A percentile compares a stretch with the other conserved stretches of the same genome.
Evolutionary conservation across 2,888 invertebrate genomes (phyloP).

Genomic region (Ceraclea dissimilis): DNA sequence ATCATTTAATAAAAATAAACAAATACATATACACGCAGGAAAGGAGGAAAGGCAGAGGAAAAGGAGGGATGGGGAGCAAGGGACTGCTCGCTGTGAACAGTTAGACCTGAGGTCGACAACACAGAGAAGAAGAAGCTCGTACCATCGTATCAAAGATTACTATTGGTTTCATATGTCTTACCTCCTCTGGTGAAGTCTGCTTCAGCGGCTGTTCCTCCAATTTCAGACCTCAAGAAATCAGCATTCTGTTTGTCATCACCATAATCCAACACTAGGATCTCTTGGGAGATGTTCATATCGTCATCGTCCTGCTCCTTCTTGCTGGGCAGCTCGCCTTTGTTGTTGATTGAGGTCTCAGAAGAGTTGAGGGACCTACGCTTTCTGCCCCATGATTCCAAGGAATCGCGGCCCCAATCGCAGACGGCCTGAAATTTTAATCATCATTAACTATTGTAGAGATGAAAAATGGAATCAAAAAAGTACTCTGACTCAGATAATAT

Average conservation of each 20-base stretch:
- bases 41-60: too few species aligned
- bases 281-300: slow-evolving; percentile 90
- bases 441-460: too few species aligned
- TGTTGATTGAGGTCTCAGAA: slow-evolving; percentile 32
- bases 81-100: too few species aligned
- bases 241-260: slow-evolving; percentile 80
- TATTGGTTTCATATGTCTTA: too few species aligned
- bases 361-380: slow-evolving; percentile 63
- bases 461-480: slow-evolving; percentile 16
- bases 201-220: slow-evolving; percentile 51
- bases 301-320: slow-evolving; percentile 63
- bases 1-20: too few species aligned
- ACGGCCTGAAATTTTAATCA: slow-evolving; percentile 78
- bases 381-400: slow-evolving; percentile 86
- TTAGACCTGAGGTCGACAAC: too few species aligned
- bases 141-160: too few species aligned
- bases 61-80: too few species aligned
- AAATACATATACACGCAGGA: too few species aligned
- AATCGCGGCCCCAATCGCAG: slow-evolving; percentile 86
- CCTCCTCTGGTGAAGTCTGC: slow-evolving; percentile 69
- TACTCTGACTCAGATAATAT: not conserved
- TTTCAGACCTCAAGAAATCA: slow-evolving; percentile 70
- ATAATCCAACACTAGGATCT: slow-evolving; percentile 87
- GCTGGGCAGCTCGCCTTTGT: slow-evolving; percentile 25
- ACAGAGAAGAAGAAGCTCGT: too few species aligned